phyloP scores from a whole-genome alignment of 2,888 invertebrate genomes.

The Drosophila buzzatii region DNA sequence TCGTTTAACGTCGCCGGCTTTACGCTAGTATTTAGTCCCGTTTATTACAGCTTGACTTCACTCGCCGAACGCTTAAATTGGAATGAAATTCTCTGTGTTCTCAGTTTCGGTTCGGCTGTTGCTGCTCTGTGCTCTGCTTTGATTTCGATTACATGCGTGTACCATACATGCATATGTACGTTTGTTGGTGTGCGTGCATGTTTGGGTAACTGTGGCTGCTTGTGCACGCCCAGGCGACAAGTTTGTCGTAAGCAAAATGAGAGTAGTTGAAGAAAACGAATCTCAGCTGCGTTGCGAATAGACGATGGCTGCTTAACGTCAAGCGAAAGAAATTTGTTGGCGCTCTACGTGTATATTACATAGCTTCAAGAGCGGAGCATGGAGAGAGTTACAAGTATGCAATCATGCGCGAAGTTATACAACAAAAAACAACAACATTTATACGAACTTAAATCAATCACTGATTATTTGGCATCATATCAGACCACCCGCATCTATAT shows the following conservation, averaged over 20 bases:
- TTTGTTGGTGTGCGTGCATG: not conserved
- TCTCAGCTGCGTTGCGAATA: too few relatives aligned
- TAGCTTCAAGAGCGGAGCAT: not conserved
- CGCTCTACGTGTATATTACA: not conserved
- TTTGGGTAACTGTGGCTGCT: not conserved
- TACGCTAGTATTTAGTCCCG: conserved; percentile 9
- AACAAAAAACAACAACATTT: not conserved
- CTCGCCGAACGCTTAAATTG: conserved; percentile 49
- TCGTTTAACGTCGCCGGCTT: not conserved
- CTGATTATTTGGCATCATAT: not conserved
- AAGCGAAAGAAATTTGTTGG: not conserved
- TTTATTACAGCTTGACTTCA: conserved; percentile 27
- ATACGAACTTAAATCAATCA: not conserved
- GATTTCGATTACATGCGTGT: conserved; percentile 18
- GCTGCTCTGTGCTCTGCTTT: conserved; percentile 39
- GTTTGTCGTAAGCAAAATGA: conserved; percentile 6
- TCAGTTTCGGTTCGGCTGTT: conserved; percentile 5
- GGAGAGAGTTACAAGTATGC: not conserved
- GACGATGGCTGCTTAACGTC: not conserved
- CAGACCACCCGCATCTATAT: not conserved
- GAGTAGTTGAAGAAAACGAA: not conserved
- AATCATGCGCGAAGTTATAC: not conserved
- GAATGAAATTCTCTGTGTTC: conserved; percentile 42
- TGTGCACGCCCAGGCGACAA: conserved; percentile 44
- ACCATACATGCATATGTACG: not conserved